These are phyloP conservation scores for Vimba vimba DNA, from an alignment of 2,113 vertebrate genomes.

Conservation along the genomic window DNA sequence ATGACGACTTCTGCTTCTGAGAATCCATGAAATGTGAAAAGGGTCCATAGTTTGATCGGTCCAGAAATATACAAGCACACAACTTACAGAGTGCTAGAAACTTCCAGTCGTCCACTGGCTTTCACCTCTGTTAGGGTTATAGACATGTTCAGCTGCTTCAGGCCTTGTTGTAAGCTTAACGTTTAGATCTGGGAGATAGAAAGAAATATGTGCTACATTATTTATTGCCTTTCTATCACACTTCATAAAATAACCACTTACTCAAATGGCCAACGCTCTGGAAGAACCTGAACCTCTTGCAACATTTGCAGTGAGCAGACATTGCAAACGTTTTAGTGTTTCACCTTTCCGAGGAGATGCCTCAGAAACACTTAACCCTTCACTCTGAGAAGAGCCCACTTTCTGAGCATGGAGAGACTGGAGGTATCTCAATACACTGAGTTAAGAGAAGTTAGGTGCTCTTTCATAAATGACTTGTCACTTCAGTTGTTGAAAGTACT, in stretches of 20 bases:
- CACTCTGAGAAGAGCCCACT: background rate
- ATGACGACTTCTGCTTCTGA: too few species aligned
- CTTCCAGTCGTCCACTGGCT: background rate
- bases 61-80: background rate
- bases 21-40: too few species aligned
- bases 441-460: background rate
- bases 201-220: conserved; percentile 63
- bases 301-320: background rate
- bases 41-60: background rate
- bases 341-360: background rate
- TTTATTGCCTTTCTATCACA: conserved; percentile 51
- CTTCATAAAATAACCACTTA: conserved; percentile 31
- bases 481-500: background rate
- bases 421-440: background rate
- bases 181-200: conserved; percentile 61
- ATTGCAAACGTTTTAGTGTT: background rate
- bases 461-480: conserved; percentile 1
- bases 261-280: background rate
- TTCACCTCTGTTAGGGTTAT: background rate
- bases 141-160: background rate
- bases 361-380: conserved; percentile 7
- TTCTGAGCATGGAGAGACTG: background rate
- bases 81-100: background rate
- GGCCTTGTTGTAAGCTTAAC: conserved; percentile 28
- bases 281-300: background rate